phyloP scores from a whole-genome alignment of 1,140 invertebrate genomes.

The Lethrus apterus region DNA sequence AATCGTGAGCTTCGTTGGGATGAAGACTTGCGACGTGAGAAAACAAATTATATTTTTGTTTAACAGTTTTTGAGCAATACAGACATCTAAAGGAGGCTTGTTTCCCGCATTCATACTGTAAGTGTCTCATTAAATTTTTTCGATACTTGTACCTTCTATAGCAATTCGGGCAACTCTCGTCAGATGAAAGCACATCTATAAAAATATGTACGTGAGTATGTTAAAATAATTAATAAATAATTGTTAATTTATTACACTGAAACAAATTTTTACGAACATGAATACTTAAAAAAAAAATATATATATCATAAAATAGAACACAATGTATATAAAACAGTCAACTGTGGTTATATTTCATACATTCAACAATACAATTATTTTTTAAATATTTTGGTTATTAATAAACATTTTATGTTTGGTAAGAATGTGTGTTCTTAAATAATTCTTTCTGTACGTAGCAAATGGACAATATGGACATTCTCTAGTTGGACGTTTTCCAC shows the following conservation, averaged over 20 bases:
- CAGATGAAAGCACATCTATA: neutral
- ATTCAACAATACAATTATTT: neutral
- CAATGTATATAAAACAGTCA: too few relatives aligned
- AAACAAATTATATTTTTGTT: conserved; percentile 16
- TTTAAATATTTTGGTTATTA: neutral
- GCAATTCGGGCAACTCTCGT: neutral
- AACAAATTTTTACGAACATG: too few relatives aligned
- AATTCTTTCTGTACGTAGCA: conserved; percentile 6
- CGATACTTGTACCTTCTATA: conserved; percentile 4
- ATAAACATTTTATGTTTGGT: conserved; percentile 5
- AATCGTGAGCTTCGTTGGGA: neutral
- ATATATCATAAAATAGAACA: too few relatives aligned
- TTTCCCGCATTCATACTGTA: conserved; percentile 9
- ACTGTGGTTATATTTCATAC: too few relatives aligned
- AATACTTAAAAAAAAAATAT: too few relatives aligned
- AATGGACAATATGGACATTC: conserved; percentile 34
- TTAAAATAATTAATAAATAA: too few relatives aligned
- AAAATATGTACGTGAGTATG: neutral
- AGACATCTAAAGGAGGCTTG: neutral
- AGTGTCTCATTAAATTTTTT: conserved; percentile 1
- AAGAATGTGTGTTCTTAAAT: conserved; percentile 7
- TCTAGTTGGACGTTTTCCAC: conserved; percentile 37
- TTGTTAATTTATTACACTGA: too few relatives aligned
- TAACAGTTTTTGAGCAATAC: neutral
- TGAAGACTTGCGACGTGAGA: conserved; percentile 4